phyloP scores from a whole-genome alignment of 2,797 vertebrate genomes.

The Alauda arvensis region DNA sequence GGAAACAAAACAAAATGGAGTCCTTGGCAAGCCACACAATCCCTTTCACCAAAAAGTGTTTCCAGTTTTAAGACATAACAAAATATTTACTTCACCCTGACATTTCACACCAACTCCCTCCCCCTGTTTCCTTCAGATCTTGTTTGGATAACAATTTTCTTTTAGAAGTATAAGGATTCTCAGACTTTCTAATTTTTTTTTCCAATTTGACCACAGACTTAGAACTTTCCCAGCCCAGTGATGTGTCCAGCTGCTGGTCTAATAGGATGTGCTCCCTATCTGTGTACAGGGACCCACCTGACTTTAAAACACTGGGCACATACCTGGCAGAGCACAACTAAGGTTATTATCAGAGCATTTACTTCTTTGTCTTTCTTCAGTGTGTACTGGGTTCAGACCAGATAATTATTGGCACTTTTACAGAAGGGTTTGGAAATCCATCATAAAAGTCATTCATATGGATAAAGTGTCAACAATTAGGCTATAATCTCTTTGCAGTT shows the following conservation, averaged over 20 bases:
- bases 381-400: not conserved
- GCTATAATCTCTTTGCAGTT: not conserved
- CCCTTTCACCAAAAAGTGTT: not conserved
- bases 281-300: too few species aligned
- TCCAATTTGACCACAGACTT: not conserved
- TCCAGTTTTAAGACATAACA: not conserved
- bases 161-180: not conserved
- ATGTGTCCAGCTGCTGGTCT: not conserved
- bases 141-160: not conserved
- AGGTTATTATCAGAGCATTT: not conserved
- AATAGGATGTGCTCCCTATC: not conserved
- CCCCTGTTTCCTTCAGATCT: fast-evolving
- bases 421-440: not conserved
- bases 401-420: not conserved
- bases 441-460: not conserved
- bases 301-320: not conserved
- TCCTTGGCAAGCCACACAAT: not conserved
- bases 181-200: not conserved
- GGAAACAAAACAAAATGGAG: not conserved
- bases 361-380: not conserved
- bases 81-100: not conserved
- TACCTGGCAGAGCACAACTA: not conserved
- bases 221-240: not conserved
- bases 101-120: not conserved
- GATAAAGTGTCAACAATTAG: not conserved